phyloP scores from a whole-genome alignment of 1,140 invertebrate species.

The Bombus sylvicola region DNA sequence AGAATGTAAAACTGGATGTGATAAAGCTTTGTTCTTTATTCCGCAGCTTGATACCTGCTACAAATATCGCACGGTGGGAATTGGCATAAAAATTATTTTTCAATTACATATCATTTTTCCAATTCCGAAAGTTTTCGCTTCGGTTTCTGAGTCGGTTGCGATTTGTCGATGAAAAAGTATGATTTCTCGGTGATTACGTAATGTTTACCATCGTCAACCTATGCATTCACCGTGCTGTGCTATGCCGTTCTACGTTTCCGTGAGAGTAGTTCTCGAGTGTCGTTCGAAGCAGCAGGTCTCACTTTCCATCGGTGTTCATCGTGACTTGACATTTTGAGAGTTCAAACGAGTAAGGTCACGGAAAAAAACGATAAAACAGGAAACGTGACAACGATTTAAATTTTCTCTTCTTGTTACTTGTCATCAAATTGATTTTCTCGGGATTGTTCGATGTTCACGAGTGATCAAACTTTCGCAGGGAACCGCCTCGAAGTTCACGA shows the following conservation, averaged over 20 bases:
- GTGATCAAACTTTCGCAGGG: conserved; percentile 47
- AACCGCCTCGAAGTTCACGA: conserved; percentile 72
- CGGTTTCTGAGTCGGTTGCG: background rate
- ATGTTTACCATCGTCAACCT: conserved; percentile 42
- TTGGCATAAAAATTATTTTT: no score
- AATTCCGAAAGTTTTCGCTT: background rate
- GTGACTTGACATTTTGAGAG: background rate
- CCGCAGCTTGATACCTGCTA: no score
- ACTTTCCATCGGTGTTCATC: background rate
- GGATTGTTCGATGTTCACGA: background rate
- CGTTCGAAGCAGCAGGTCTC: background rate
- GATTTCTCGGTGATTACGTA: conserved; percentile 45
- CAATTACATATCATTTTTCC: background rate
- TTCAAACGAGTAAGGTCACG: background rate
- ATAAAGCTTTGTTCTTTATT: no score
- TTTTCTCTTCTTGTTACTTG: background rate
- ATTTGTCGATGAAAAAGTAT: conserved; percentile 9
- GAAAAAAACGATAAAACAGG: background rate
- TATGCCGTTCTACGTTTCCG: background rate
- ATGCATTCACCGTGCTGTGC: conserved; percentile 1
- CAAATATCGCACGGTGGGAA: no score
- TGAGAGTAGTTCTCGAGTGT: conserved; percentile 6
- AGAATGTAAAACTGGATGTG: no score
- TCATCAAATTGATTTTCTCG: background rate
- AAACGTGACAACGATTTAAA: background rate